Evolutionary conservation across 2,113 vertebrate species (phyloP).

Genomic region (Oryzias javanicus): DNA sequence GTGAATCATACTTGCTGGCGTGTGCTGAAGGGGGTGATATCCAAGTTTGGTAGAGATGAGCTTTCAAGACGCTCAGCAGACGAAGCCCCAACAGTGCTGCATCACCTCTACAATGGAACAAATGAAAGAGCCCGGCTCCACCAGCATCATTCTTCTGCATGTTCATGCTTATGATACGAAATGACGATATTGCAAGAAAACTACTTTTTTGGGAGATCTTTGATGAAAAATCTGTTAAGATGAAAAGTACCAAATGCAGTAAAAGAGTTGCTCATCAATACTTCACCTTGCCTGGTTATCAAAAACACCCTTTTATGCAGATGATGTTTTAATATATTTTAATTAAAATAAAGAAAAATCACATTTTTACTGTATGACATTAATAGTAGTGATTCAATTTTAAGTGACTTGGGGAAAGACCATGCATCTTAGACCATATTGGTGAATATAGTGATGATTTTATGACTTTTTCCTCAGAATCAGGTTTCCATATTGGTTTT

Average conservation of each 20-base stretch:
- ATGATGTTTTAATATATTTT: background rate
- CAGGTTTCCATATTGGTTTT: constrained; percentile 19
- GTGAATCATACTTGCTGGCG: constrained; percentile 69
- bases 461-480: constrained; percentile 4
- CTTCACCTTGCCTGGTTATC: too few relatives aligned
- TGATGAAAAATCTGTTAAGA: too few relatives aligned
- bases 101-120: background rate
- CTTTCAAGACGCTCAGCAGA: constrained; percentile 50
- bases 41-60: constrained; percentile 48
- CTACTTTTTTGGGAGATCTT: too few relatives aligned
- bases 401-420: background rate
- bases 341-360: background rate
- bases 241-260: too few relatives aligned
- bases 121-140: background rate
- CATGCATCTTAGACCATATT: constrained; percentile 17
- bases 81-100: background rate
- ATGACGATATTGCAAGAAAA: too few relatives aligned
- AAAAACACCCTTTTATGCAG: background rate
- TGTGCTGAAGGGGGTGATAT: constrained; percentile 51
- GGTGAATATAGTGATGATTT: constrained; percentile 9
- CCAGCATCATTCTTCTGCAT: background rate
- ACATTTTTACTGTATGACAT: background rate
- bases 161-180: background rate
- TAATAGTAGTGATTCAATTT: background rate
- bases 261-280: too few relatives aligned